Conservation (phyloP, 2,797 vertebrate genomes). For the Spinibarbus caldwelli region DNA sequence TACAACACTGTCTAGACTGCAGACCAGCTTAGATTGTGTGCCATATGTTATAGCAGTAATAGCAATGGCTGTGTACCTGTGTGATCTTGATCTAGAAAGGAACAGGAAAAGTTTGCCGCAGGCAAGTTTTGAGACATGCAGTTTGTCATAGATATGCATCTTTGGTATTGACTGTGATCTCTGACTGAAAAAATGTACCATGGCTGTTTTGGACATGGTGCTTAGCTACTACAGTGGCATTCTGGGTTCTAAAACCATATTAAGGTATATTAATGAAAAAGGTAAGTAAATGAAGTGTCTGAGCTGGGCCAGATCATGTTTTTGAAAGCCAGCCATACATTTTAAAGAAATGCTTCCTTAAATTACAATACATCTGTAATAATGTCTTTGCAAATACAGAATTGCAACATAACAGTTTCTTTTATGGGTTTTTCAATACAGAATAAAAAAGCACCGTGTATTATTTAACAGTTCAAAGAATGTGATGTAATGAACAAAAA, state of each 20-base stretch:
- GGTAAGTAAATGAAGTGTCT: neutral
- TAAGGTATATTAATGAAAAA: no score
- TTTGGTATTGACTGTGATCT: neutral
- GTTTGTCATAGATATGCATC: neutral
- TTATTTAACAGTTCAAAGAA: neutral
- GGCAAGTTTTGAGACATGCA: neutral
- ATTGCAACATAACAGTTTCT: neutral
- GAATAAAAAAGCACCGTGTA: neutral
- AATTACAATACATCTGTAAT: neutral
- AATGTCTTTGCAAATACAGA: neutral
- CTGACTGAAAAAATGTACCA: neutral
- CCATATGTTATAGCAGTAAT: neutral
- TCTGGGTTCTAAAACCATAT: no score
- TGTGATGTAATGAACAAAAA: neutral
- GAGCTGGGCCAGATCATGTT: neutral
- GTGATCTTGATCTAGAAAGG: neutral
- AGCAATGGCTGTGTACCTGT: no score
- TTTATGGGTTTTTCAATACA: neutral
- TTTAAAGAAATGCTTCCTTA: neutral
- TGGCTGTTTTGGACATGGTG: neutral
- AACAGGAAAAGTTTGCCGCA: neutral
- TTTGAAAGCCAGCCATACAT: neutral
- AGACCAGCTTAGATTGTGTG: neutral
- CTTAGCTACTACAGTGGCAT: neutral
- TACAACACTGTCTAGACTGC: neutral